These are phyloP conservation scores for Agrotis puta DNA, from an alignment of 2,888 invertebrate genomes.

Conservation along the genomic window DNA sequence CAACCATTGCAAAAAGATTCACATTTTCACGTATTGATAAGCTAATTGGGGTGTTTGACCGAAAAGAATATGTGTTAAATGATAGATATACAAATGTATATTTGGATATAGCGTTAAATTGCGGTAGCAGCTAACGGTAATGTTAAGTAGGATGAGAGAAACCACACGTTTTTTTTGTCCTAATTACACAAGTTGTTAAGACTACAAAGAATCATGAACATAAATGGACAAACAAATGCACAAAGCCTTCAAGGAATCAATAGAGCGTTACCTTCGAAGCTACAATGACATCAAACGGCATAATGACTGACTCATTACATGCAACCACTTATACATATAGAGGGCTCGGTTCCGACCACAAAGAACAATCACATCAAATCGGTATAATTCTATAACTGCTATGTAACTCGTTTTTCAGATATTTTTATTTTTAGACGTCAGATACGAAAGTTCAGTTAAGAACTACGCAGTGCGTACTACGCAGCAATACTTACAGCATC, in stretches of 20 bases:
- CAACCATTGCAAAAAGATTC: not conserved
- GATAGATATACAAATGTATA: not conserved
- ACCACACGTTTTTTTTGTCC: constrained; percentile 6
- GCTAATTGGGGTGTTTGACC: constrained; percentile 27
- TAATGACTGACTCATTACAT: constrained; percentile 40
- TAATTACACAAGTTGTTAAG: constrained; percentile 10
- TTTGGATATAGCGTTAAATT: constrained; percentile 12
- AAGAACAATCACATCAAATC: constrained; percentile 27
- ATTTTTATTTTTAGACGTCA: constrained; percentile 28
- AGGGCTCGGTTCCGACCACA: constrained; percentile 25
- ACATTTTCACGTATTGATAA: not conserved
- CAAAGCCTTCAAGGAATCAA: constrained; percentile 46
- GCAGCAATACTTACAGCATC: not conserved
- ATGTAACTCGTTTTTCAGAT: constrained; percentile 18
- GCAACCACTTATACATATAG: constrained; percentile 19
- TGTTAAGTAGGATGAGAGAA: constrained; percentile 17
- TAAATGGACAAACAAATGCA: constrained; percentile 36
- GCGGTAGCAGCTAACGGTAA: constrained; percentile 28
- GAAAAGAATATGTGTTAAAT: constrained; percentile 38
- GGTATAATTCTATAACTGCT: constrained; percentile 11
- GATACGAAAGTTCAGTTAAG: constrained; percentile 9
- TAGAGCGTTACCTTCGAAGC: constrained; percentile 51
- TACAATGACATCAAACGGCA: constrained; percentile 48
- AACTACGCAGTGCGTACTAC: constrained; percentile 38
- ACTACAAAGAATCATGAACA: constrained; percentile 35